Evolutionary conservation across 2,888 invertebrate species (phyloP).

Genomic region (Drosophila diplacantha): DNA sequence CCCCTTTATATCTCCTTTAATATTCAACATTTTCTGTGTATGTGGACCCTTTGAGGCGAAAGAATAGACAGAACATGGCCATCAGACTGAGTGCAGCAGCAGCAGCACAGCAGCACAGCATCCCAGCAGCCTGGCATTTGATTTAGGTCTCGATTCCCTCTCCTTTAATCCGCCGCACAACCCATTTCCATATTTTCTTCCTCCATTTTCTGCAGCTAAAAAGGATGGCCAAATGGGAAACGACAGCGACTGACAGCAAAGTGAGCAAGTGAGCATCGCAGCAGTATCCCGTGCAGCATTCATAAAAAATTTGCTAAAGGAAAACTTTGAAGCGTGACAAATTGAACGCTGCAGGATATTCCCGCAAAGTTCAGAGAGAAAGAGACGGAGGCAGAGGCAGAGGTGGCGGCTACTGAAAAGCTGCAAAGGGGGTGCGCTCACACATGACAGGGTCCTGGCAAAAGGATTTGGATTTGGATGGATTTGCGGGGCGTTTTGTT

Average conservation of each 20-base stretch:
- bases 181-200: slow-evolving; percentile 8
- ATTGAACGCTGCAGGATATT: slow-evolving; percentile 60
- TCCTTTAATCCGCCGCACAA: slow-evolving; percentile 9
- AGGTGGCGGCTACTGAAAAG: slow-evolving; percentile 8
- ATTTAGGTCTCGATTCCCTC: slow-evolving; percentile 10
- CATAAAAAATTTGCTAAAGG: slow-evolving; percentile 28
- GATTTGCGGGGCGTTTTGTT: slow-evolving; percentile 54
- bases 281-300: slow-evolving; percentile 3
- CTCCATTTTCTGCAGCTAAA: neutral
- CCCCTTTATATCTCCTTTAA: slow-evolving; percentile 1
- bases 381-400: too few relatives aligned
- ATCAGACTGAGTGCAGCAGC: slow-evolving; percentile 17
- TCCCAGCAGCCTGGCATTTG: neutral
- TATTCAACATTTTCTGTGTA: neutral
- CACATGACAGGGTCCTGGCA: slow-evolving; percentile 31
- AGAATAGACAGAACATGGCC: slow-evolving; percentile 16
- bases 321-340: slow-evolving; percentile 53
- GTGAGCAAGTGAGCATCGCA: slow-evolving; percentile 24
- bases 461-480: slow-evolving; percentile 19
- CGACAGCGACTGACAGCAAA: slow-evolving; percentile 39
- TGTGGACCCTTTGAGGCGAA: slow-evolving; percentile 5
- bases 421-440: slow-evolving; percentile 7
- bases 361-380: slow-evolving; percentile 17
- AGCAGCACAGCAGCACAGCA: neutral
- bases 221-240: slow-evolving; percentile 44